Conservation (phyloP, 2,888 invertebrate genomes). For the Celastrina argiolus region DNA sequence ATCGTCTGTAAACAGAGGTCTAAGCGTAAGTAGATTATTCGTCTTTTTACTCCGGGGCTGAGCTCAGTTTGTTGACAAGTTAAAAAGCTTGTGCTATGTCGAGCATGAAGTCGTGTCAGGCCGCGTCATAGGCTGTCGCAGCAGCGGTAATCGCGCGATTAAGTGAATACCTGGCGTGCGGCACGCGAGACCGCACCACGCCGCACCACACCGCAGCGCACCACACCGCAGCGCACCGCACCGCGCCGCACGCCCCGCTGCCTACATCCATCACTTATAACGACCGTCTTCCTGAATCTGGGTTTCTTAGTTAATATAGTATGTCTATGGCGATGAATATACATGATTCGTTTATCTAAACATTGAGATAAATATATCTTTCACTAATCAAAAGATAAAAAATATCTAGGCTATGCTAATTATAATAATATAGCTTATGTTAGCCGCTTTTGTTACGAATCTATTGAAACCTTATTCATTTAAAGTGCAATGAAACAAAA, state of each 20-base stretch:
- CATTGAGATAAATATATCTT: no score
- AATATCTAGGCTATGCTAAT: no score
- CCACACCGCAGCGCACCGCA: neutral
- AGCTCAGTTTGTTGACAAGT: slow-evolving; percentile 13
- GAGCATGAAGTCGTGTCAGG: slow-evolving; percentile 19
- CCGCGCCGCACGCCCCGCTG: neutral
- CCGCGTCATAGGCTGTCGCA: slow-evolving; percentile 25
- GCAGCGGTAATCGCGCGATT: slow-evolving; percentile 32
- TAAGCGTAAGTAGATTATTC: slow-evolving; percentile 1
- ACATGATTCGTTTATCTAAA: no score
- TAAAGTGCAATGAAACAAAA: no score
- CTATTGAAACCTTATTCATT: no score
- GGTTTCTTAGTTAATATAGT: neutral
- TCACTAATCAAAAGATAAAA: no score
- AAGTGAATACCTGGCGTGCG: slow-evolving; percentile 39
- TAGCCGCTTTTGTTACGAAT: no score
- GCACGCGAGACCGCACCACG: slow-evolving; percentile 32
- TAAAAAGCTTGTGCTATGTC: slow-evolving; percentile 19
- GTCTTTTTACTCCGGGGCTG: neutral
- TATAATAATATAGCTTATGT: no score
- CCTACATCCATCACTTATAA: slow-evolving; percentile 9
- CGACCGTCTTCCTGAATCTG: slow-evolving; percentile 10
- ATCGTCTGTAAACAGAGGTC: slow-evolving; percentile 9
- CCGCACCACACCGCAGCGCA: neutral
- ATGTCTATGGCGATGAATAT: neutral